A percentile compares a stretch with the other conserved stretches of the same genome.
Evolutionary conservation across 2,113 vertebrate genomes (phyloP).

Genomic region (Euleptes europaea): DNA sequence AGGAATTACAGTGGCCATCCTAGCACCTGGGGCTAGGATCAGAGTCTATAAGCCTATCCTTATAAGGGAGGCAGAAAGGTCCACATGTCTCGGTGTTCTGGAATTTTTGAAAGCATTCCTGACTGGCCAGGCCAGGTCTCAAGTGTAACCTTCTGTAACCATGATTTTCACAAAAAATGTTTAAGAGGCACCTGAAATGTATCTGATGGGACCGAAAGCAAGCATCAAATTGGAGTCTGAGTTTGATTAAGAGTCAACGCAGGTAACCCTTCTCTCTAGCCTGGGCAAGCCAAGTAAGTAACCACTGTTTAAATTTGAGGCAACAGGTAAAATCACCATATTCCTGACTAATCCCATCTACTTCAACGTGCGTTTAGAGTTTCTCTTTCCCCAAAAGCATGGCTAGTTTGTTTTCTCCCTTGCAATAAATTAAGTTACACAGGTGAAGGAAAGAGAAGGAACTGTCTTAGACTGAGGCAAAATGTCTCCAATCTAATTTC

Average conservation of each 20-base stretch:
- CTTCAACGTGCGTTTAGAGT: neutral
- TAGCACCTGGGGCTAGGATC: no score
- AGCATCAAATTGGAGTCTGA: no score
- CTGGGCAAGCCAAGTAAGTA: neutral
- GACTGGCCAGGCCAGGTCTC: neutral
- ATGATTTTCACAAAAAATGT: neutral
- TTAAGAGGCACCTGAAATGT: neutral
- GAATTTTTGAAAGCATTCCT: neutral
- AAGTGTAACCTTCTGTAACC: no score
- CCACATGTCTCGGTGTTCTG: neutral
- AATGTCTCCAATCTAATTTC: neutral
- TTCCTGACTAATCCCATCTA: neutral
- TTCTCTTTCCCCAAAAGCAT: neutral
- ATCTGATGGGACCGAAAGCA: neutral
- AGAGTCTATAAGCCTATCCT: neutral
- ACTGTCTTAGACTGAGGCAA: neutral
- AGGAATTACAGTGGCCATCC: neutral
- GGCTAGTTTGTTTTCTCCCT: neutral
- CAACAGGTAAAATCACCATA: neutral
- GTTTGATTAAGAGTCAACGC: no score
- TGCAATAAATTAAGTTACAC: neutral
- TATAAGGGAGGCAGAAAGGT: no score
- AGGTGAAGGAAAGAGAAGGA: neutral
- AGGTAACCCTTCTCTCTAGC: neutral
- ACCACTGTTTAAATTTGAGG: neutral